phyloP scores from a whole-genome alignment of 2,888 invertebrate species.

The Eucriotettix oculatus region DNA sequence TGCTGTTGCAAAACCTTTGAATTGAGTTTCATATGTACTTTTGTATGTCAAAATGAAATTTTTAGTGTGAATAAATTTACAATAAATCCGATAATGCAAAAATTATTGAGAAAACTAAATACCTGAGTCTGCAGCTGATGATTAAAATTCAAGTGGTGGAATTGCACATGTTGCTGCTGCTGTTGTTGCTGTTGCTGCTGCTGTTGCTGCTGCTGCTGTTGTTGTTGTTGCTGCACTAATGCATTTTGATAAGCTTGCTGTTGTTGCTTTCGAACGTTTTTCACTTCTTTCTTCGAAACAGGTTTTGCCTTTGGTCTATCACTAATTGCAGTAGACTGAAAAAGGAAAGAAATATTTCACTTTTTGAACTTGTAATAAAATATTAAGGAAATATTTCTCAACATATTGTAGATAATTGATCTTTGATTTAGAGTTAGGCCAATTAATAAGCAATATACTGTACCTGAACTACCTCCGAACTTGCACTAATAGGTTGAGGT shows the following conservation, averaged over 20 bases:
- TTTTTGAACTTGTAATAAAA: too few relatives aligned
- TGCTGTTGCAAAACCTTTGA: constrained; percentile 16
- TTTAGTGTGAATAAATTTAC: neutral
- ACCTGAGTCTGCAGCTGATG: constrained; percentile 27
- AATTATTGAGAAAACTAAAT: too few relatives aligned
- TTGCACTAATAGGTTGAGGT: constrained; percentile 28
- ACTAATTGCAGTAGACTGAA: constrained; percentile 58
- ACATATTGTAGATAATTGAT: too few relatives aligned
- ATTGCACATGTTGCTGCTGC: constrained; percentile 23
- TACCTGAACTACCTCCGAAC: constrained; percentile 37
- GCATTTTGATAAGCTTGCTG: constrained; percentile 12
- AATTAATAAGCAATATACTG: constrained; percentile 3
- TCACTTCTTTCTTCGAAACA: constrained; percentile 62
- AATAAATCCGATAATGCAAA: neutral
- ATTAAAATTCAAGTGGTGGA: constrained; percentile 33
- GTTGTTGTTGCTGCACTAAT: constrained; percentile 26
- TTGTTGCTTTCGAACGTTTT: constrained; percentile 43
- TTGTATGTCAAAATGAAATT: too few relatives aligned
- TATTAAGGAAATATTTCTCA: too few relatives aligned
- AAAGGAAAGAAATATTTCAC: neutral
- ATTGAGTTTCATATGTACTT: constrained; percentile 18
- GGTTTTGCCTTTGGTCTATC: constrained; percentile 73
- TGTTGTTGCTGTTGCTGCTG: constrained; percentile 17
- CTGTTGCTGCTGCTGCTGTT: constrained; percentile 25
- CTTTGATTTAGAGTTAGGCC: neutral